A percentile compares a stretch with the other conserved stretches of the same genome.
Evolutionary conservation across 2,797 vertebrate species (phyloP).

Genomic region (Calcarius lapponicus): DNA sequence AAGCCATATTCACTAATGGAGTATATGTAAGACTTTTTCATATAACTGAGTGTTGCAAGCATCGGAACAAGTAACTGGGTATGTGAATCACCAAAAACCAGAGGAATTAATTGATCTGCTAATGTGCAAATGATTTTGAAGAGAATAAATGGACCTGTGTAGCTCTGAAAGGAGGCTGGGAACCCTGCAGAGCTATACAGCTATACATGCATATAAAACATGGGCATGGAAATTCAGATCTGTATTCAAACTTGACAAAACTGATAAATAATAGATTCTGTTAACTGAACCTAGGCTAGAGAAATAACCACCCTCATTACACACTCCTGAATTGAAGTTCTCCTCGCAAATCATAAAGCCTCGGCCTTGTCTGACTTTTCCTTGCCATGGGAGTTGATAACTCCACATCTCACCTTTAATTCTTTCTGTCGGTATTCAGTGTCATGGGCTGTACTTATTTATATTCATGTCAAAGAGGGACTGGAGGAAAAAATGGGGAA

Average conservation of each 20-base stretch:
- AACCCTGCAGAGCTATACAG: background rate
- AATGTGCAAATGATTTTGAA: background rate
- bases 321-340: background rate
- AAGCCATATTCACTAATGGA: background rate
- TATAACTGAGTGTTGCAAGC: background rate
- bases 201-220: background rate
- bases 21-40: background rate
- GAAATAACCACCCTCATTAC: background rate
- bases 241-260: background rate
- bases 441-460: background rate
- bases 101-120: background rate
- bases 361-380: background rate
- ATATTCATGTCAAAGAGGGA: background rate
- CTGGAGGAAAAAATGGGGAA: background rate
- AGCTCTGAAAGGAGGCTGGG: background rate
- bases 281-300: background rate
- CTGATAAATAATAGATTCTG: background rate
- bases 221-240: background rate
- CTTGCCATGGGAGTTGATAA: background rate
- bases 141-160: background rate
- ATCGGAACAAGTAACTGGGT: background rate
- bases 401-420: background rate
- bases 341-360: background rate
- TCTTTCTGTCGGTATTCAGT: background rate
- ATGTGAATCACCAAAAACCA: background rate